A percentile compares a stretch with the other conserved stretches of the same genome.
These are phyloP conservation scores for Tetramorium simillimum DNA, from an alignment of 1,140 invertebrate species.

Conservation along the genomic window DNA sequence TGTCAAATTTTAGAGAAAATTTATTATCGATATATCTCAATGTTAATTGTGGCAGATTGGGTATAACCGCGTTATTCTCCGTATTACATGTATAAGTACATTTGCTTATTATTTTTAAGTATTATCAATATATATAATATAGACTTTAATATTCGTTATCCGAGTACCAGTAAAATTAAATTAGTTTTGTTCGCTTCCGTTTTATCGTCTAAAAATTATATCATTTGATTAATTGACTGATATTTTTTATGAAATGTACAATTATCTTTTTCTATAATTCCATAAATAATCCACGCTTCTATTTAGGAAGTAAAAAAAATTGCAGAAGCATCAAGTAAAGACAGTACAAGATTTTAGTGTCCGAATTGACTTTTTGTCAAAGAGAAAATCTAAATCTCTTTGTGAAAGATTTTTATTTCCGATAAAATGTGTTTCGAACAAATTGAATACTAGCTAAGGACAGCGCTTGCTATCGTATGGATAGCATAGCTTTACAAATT, in stretches of 20 bases:
- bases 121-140: slow-evolving; percentile 47
- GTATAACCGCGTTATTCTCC: slow-evolving; percentile 63
- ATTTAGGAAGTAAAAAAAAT: background rate
- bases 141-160: slow-evolving; percentile 49
- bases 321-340: slow-evolving; percentile 1
- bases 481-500: background rate
- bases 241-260: slow-evolving; percentile 11
- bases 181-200: background rate
- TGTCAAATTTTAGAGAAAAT: slow-evolving; percentile 71
- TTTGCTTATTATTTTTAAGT: slow-evolving; percentile 60
- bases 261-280: slow-evolving; percentile 3
- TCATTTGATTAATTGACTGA: slow-evolving; percentile 1
- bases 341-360: background rate
- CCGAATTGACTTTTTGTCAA: background rate
- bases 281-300: background rate
- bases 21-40: slow-evolving; percentile 80
- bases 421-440: background rate
- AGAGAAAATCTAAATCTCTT: background rate
- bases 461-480: background rate
- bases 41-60: slow-evolving; percentile 79
- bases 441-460: background rate
- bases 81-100: slow-evolving; percentile 42
- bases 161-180: slow-evolving; percentile 9
- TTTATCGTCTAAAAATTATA: background rate
- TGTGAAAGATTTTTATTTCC: background rate